These are phyloP conservation scores for Drepana falcataria DNA, from an alignment of 2,888 invertebrate genomes.

Conservation along the genomic window DNA sequence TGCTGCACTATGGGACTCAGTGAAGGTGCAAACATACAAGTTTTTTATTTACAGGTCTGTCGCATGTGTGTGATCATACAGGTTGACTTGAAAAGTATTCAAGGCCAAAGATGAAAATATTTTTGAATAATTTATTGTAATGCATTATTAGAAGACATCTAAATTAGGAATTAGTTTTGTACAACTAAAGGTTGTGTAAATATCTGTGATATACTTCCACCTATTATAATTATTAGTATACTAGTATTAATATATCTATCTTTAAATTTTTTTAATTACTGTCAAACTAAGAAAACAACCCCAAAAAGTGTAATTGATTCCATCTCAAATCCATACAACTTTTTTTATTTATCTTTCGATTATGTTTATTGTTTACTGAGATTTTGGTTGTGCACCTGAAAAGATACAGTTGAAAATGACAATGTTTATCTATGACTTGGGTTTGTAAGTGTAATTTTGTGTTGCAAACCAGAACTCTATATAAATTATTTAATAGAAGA, in stretches of 20 bases:
- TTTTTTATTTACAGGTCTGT: not conserved
- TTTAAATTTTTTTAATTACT: no score
- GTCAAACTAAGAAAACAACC: no score
- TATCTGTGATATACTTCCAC: constrained; percentile 45
- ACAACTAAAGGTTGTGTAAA: constrained; percentile 35
- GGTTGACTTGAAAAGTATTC: not conserved
- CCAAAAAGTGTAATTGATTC: no score
- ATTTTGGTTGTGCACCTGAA: no score
- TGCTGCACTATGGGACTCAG: not conserved
- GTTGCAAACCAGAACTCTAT: no score
- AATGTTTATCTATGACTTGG: no score
- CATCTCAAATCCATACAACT: no score
- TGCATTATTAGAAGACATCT: constrained; percentile 11
- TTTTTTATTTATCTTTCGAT: no score
- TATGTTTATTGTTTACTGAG: no score
- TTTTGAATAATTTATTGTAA: constrained; percentile 14
- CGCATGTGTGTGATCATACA: not conserved
- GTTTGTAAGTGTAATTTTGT: no score
- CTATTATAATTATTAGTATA: constrained; percentile 14
- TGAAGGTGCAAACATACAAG: not conserved
- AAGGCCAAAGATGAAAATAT: not conserved
- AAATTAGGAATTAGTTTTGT: constrained; percentile 18
- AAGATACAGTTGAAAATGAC: no score
- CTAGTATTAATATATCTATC: not conserved
- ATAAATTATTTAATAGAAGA: no score